A percentile compares a stretch with the other conserved stretches of the same genome.
Conservation (phyloP, 2,888 invertebrate genomes). For the Idaea straminata region DNA sequence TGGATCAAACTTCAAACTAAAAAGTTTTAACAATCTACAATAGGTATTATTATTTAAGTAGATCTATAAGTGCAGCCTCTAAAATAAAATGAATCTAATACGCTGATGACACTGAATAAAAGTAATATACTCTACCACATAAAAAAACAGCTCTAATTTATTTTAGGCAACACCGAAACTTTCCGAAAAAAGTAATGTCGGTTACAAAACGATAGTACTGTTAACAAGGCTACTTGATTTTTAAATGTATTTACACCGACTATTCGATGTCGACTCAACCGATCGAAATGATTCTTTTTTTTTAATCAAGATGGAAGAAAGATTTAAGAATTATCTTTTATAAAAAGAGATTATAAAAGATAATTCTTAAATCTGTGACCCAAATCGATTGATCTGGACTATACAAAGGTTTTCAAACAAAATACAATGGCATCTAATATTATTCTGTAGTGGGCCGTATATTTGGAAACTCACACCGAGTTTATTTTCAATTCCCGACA, state of each 20-base stretch:
- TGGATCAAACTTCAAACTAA: neutral
- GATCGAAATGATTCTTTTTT: too few species aligned
- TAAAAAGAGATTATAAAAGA: too few species aligned
- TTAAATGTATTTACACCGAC: too few species aligned
- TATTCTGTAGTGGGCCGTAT: slow-evolving; percentile 39
- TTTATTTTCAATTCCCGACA: slow-evolving; percentile 75
- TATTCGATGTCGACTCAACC: too few species aligned
- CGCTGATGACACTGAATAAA: too few species aligned
- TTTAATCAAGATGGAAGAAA: too few species aligned
- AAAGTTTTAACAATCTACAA: neutral
- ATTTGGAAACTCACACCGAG: slow-evolving; percentile 29
- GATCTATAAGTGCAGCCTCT: too few species aligned
- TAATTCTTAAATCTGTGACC: neutral
- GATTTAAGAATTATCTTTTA: too few species aligned
- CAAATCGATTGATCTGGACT: neutral
- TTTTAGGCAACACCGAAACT: neutral
- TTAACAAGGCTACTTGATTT: too few species aligned
- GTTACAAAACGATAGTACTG: too few species aligned
- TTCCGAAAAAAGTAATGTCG: neutral
- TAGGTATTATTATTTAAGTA: neutral
- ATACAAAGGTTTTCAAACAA: slow-evolving; percentile 12
- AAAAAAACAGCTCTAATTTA: neutral
- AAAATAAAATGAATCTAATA: too few species aligned
- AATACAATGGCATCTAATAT: slow-evolving; percentile 38
- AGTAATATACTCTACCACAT: too few species aligned